A percentile compares a stretch with the other conserved stretches of the same genome.
These are phyloP conservation scores for Aurelia aurita DNA, from an alignment of 30 jellyfish, hydroid and myxozoan genomes.

Conservation along the genomic window DNA sequence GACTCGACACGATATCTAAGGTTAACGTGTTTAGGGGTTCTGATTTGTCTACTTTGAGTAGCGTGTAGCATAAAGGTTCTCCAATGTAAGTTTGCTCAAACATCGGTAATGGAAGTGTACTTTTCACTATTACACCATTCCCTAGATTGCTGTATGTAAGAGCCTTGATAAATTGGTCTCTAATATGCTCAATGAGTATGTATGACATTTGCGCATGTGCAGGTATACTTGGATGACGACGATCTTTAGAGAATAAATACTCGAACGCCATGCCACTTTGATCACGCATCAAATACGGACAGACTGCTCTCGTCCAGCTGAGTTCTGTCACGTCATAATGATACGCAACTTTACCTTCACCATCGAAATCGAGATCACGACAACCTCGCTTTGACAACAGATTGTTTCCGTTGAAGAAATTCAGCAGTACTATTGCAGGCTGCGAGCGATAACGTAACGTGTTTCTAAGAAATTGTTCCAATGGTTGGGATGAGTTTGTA, in stretches of 20 bases:
- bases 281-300: conserved; percentile 71
- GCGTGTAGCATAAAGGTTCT: conserved; percentile 66
- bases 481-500: conserved; percentile 46
- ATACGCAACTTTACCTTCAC: conserved; percentile 68
- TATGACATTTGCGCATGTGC: conserved; percentile 90
- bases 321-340: conserved; percentile 76
- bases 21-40: conserved; percentile 68
- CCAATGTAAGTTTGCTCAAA: conserved; percentile 63
- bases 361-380: conserved; percentile 70
- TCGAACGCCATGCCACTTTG: conserved; percentile 77
- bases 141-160: conserved; percentile 7
- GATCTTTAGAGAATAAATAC: conserved; percentile 72
- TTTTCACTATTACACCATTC: conserved; percentile 7
- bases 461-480: conserved; percentile 77
- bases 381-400: conserved; percentile 67
- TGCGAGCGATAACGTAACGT: conserved; percentile 65
- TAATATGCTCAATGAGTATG: conserved; percentile 65
- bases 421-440: conserved; percentile 67
- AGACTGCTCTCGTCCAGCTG: conserved; percentile 74
- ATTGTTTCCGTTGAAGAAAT: conserved; percentile 75
- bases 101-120: conserved; percentile 54
- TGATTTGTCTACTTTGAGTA: conserved; percentile 58
- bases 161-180: conserved; percentile 72
- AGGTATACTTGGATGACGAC: conserved; percentile 66
- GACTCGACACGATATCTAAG: conserved; percentile 64